Conservation (phyloP, 2,797 vertebrate genomes). For the Ambastaia sidthimunki region DNA sequence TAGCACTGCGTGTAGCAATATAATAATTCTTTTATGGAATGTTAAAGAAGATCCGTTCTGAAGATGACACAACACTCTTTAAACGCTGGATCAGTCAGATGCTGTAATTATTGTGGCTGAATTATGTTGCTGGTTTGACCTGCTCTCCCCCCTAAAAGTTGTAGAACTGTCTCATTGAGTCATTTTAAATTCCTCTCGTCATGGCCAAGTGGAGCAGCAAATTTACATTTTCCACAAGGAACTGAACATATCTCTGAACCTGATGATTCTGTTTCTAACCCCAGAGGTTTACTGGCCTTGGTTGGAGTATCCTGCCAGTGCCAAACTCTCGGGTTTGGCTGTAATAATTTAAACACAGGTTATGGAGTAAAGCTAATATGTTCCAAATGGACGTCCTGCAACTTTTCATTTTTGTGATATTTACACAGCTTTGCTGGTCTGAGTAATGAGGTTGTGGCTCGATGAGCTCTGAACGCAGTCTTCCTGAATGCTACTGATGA, state of each 20-base stretch:
- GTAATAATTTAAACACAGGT: constrained; percentile 73
- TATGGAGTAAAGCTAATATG: constrained; percentile 70
- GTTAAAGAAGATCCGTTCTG: background rate
- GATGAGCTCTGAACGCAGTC: constrained; percentile 31
- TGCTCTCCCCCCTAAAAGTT: constrained; percentile 17
- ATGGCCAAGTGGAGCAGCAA: constrained; percentile 28
- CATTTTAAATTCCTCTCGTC: constrained; percentile 31
- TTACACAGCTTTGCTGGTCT: constrained; percentile 79
- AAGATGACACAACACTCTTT: constrained; percentile 28
- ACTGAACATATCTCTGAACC: constrained; percentile 43
- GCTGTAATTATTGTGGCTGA: constrained; percentile 17
- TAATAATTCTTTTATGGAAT: background rate
- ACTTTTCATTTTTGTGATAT: constrained; percentile 74
- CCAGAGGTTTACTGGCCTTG: constrained; percentile 74
- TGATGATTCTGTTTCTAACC: constrained; percentile 55
- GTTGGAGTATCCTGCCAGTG: constrained; percentile 62
- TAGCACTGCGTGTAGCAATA: background rate
- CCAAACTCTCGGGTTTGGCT: constrained; percentile 78
- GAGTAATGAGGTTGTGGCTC: constrained; percentile 63
- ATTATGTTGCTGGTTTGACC: constrained; percentile 38
- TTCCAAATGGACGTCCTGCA: constrained; percentile 72
- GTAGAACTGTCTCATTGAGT: constrained; percentile 27
- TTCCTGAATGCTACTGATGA: constrained; percentile 55
- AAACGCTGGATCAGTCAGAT: constrained; percentile 14
- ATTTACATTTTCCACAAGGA: constrained; percentile 54